Evolutionary conservation across 2,113 vertebrate species (phyloP).

Genomic region (Nothocercus julius): DNA sequence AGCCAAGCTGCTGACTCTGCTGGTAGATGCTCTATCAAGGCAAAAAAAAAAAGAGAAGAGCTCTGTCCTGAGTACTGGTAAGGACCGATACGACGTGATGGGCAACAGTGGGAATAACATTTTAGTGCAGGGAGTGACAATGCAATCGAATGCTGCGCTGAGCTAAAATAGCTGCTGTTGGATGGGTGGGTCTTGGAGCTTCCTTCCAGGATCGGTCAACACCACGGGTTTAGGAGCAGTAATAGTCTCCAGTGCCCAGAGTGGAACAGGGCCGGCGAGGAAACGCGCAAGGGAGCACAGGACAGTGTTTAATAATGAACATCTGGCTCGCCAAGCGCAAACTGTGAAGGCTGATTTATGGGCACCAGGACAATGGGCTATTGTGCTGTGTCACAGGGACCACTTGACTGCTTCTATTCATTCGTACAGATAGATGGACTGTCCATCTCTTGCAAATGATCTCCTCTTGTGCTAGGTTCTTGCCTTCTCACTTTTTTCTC

Average conservation of each 20-base stretch:
- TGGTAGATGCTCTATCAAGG: neutral
- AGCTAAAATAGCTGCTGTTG: neutral
- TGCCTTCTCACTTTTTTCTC: constrained; percentile 27
- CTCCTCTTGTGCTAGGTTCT: constrained; percentile 27
- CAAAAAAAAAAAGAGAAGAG: neutral
- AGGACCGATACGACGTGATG: neutral
- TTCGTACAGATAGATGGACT: constrained; percentile 37
- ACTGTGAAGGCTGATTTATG: constrained; percentile 14
- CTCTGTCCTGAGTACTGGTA: neutral
- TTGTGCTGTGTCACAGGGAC: constrained; percentile 45
- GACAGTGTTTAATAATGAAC: constrained; percentile 22
- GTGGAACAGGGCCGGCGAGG: accelerated
- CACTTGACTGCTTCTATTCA: neutral
- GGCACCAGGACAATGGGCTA: neutral
- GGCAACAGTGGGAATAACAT: neutral
- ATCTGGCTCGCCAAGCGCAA: constrained; percentile 24
- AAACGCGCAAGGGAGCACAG: neutral
- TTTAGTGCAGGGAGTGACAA: neutral
- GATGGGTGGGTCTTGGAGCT: neutral
- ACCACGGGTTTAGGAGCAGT: accelerated
- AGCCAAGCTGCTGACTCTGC: accelerated
- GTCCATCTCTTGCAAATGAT: neutral
- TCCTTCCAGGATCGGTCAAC: neutral
- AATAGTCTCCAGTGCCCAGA: accelerated
- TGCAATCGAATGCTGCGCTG: neutral